Base-by-base conservation (phyloP, 2,113 vertebrate genomes). In the Oceanites oceanicus region DNA sequence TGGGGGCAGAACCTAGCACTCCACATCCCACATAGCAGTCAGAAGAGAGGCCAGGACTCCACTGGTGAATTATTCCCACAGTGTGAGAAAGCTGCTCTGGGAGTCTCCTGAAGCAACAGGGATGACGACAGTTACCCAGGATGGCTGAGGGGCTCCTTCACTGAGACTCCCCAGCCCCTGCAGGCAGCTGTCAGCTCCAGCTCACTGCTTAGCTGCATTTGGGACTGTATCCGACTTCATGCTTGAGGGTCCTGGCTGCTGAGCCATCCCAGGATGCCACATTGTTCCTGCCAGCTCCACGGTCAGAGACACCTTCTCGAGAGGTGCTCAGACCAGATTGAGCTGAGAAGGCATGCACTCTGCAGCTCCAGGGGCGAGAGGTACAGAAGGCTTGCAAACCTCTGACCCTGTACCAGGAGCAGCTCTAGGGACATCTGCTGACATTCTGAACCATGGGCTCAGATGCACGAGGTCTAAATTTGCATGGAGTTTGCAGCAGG, bases 171-270 rank as follows among this genome's bases (percentile, higher is more conserved):
- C 32, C 0, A 1, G 47, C 20, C 21, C 52, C 67, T 5, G 15
- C 75, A 62, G 68, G 40, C 50, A 22, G 91, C 89, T 67, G 91
- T 55, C 86, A 96, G 71, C 75, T 84, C 75, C 83, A 74, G 73
- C 68, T 94, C 47, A 15, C 79, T 50, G 92, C 94, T 52, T 34
- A 91, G 79, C 79, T 95, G 93, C 20, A 0, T 32, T 8, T 49
- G 67, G 88, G 45, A 45, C 66, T 3, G 19, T 4, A 17, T 45
- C 75, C 92, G 92, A 5, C 75, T 58, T 61, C 83, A 66, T 0
- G 83, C 90, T 81, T 3, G 7, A 74, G 76, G 88, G 25, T 70
- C 45, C 56, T 84, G n/a, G 36, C 80, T 23, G 88, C 83, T 38
- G 38, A 71, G 72, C 59, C 40, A 6, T 11, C 7, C 83, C 38